Evolutionary conservation across 2,797 vertebrate species (phyloP).

Genomic region (Helarctos malayanus): DNA sequence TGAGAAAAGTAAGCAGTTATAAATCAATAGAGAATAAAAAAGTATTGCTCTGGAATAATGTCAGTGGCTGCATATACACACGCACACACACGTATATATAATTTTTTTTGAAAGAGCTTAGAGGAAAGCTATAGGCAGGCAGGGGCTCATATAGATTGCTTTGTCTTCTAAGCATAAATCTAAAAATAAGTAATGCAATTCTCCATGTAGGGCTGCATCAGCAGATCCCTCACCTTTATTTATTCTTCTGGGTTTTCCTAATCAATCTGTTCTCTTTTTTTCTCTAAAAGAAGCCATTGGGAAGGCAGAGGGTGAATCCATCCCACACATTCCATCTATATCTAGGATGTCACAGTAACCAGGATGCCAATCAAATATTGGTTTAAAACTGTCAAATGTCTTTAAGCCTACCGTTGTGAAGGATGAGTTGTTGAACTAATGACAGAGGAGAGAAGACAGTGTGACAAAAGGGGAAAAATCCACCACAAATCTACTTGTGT

Average conservation of each 20-base stretch:
- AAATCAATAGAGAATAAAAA: slow-evolving; percentile 90
- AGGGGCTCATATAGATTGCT: slow-evolving; percentile 86
- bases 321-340: slow-evolving; percentile 27
- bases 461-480: slow-evolving; percentile 29
- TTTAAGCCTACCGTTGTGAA: slow-evolving; percentile 67
- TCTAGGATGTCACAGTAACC: slow-evolving; percentile 61
- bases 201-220: slow-evolving; percentile 81
- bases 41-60: slow-evolving; percentile 84
- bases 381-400: slow-evolving; percentile 76
- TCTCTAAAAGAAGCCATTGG: slow-evolving; percentile 55
- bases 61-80: slow-evolving; percentile 71
- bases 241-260: slow-evolving; percentile 84
- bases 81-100: not conserved
- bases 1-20: slow-evolving; percentile 83
- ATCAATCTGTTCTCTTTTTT: slow-evolving; percentile 82
- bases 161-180: slow-evolving; percentile 87
- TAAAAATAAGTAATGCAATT: slow-evolving; percentile 86
- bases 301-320: slow-evolving; percentile 61
- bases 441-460: slow-evolving; percentile 53
- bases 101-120: slow-evolving; percentile 56
- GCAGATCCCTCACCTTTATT: slow-evolving; percentile 87
- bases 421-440: slow-evolving; percentile 52
- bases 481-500: slow-evolving; percentile 20
- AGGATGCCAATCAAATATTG: slow-evolving; percentile 67
- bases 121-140: slow-evolving; percentile 76